A percentile compares a stretch with the other conserved stretches of the same genome.
Conservation (phyloP, 2,888 invertebrate genomes). For the Pyrochroa serraticornis region DNA sequence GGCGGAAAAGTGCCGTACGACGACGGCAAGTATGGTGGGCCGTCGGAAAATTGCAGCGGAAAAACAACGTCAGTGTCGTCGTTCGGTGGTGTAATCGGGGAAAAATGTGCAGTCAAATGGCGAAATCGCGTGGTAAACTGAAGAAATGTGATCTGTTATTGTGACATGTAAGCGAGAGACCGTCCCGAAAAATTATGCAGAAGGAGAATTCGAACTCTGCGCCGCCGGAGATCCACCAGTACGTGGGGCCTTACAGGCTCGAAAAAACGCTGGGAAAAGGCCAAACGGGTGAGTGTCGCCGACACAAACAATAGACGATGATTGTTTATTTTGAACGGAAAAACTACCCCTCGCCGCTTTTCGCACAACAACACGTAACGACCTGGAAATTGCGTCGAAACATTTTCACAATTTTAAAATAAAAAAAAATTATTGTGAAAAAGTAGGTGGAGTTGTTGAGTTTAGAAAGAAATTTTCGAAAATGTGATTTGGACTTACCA, state of each 20-base stretch:
- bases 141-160: constrained; percentile 4
- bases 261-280: constrained; percentile 99
- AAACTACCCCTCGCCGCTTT: constrained; percentile 2
- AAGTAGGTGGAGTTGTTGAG: no score
- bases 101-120: not conserved
- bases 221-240: constrained; percentile 80
- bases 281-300: constrained; percentile 85
- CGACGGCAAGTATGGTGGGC: constrained; percentile 2
- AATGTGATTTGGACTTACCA: no score
- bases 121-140: not conserved
- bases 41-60: constrained; percentile 10
- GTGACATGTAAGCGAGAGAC: constrained; percentile 19
- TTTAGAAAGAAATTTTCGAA: no score
- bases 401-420: no score
- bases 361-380: no score
- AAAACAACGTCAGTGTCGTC: not conserved
- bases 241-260: constrained; percentile 97
- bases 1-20: not conserved
- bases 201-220: constrained; percentile 55
- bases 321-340: not conserved
- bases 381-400: no score
- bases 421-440: no score
- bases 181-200: constrained; percentile 47
- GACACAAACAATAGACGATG: not conserved
- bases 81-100: not conserved